These are phyloP conservation scores for Merodon equestris DNA, from an alignment of 2,888 invertebrate genomes.

Conservation along the genomic window DNA sequence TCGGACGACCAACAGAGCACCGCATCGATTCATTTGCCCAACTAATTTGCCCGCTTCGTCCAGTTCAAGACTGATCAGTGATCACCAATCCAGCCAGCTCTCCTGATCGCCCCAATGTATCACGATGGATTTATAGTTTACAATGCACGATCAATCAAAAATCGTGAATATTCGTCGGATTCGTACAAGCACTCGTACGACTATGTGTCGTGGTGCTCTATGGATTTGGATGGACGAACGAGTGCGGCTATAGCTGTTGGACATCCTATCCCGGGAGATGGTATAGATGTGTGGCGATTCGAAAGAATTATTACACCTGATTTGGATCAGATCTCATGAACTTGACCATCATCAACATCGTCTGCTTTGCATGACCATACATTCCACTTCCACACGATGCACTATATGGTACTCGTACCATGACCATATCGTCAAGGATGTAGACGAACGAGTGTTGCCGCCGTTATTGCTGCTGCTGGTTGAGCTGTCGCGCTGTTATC, in stretches of 20 bases:
- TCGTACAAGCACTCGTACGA: no score
- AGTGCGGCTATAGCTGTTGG: conserved; percentile 50
- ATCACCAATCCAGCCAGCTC: conserved; percentile 61
- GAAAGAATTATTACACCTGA: conserved; percentile 79
- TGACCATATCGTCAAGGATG: no score
- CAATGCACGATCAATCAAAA: conserved; percentile 80
- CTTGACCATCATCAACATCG: conserved; percentile 73
- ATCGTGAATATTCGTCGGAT: conserved; percentile 75
- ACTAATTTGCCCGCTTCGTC: conserved; percentile 56
- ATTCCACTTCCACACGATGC: background rate
- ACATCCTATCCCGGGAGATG: conserved; percentile 55
- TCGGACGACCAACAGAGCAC: conserved; percentile 7
- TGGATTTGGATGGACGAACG: conserved; percentile 28
- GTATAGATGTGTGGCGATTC: conserved; percentile 71
- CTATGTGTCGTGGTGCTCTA: conserved; percentile 66
- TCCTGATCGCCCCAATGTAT: conserved; percentile 79
- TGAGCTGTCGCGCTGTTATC: conserved; percentile 48
- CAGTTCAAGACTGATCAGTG: background rate
- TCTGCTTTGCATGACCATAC: conserved; percentile 34
- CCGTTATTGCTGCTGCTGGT: conserved; percentile 37
- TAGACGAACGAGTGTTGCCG: background rate
- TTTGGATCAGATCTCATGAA: conserved; percentile 78
- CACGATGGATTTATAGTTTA: conserved; percentile 79
- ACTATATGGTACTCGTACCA: conserved; percentile 18
- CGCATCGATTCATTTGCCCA: conserved; percentile 46